A percentile compares a stretch with the other conserved stretches of the same genome.
phyloP scores from a whole-genome alignment of 2,797 vertebrate species.

The Silurus lanzhouensis region DNA sequence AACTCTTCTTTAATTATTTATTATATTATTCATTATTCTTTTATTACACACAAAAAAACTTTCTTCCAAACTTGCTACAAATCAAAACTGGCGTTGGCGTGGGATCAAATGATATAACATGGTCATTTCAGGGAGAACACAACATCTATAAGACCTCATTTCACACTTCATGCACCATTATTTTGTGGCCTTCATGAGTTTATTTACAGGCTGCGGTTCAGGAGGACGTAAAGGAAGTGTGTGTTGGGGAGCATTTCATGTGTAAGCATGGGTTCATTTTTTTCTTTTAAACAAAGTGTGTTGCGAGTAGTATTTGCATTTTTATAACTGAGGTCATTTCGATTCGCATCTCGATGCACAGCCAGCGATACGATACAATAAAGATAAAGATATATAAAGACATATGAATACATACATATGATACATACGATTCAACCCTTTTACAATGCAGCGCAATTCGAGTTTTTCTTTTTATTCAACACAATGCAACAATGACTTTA shows the following conservation, averaged over 20 bases:
- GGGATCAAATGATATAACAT: background rate
- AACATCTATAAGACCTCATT: background rate
- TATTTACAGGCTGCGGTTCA: background rate
- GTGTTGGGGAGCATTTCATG: background rate
- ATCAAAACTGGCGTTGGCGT: background rate
- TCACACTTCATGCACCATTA: conserved; percentile 3
- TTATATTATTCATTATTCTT: too few relatives aligned
- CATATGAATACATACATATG: too few relatives aligned
- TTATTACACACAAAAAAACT: background rate
- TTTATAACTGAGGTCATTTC: too few relatives aligned
- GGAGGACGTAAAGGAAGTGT: background rate
- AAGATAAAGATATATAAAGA: too few relatives aligned
- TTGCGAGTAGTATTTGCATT: too few relatives aligned
- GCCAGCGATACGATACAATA: too few relatives aligned
- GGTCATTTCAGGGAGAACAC: background rate
- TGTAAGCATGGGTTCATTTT: background rate
- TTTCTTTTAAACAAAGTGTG: background rate
- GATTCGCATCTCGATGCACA: too few relatives aligned
- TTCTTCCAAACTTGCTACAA: background rate
- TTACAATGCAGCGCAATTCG: too few relatives aligned
- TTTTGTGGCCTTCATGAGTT: background rate
- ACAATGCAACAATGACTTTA: too few relatives aligned
- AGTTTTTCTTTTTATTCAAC: too few relatives aligned
- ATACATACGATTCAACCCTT: too few relatives aligned
- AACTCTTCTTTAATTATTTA: background rate